These are phyloP conservation scores for Falco concolor DNA, from an alignment of 2,797 vertebrate genomes.

Conservation along the genomic window DNA sequence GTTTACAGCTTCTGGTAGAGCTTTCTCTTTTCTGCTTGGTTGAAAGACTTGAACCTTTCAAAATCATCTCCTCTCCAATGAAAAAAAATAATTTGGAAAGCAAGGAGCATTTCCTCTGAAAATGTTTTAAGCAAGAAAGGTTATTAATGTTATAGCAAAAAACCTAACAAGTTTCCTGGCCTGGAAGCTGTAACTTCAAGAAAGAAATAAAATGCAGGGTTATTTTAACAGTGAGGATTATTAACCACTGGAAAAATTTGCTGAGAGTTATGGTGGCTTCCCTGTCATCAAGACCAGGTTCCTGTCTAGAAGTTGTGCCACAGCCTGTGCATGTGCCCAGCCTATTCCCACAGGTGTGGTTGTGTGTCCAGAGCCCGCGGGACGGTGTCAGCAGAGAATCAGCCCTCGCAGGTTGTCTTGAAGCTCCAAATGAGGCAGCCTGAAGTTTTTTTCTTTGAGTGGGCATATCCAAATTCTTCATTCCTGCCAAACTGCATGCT, in stretches of 20 bases:
- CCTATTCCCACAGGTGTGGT: accelerated
- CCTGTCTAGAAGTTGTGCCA: not conserved
- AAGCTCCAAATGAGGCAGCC: not conserved
- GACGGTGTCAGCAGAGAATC: not conserved
- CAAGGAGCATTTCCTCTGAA: not conserved
- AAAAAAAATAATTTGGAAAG: not conserved
- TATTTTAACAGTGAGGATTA: not conserved
- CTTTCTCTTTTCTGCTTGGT: not conserved
- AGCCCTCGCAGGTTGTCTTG: not conserved
- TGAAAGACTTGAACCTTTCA: not conserved
- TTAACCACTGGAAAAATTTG: not conserved
- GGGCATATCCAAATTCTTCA: not conserved
- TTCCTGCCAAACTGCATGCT: not conserved
- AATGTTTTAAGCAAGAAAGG: not conserved
- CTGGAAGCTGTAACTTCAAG: not conserved
- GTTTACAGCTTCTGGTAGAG: not conserved
- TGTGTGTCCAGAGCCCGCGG: not conserved
- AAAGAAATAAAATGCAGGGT: not conserved
- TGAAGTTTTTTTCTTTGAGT: not conserved
- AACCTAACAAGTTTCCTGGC: not conserved
- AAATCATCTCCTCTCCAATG: not conserved
- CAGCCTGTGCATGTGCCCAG: accelerated
- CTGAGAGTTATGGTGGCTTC: not conserved
- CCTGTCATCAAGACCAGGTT: not conserved
- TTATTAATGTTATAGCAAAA: not conserved